Percentiles rank a stretch among this genome's conserved stretches.
phyloP scores from a whole-genome alignment of 2,888 invertebrate genomes.

The Heliconius cydno region DNA sequence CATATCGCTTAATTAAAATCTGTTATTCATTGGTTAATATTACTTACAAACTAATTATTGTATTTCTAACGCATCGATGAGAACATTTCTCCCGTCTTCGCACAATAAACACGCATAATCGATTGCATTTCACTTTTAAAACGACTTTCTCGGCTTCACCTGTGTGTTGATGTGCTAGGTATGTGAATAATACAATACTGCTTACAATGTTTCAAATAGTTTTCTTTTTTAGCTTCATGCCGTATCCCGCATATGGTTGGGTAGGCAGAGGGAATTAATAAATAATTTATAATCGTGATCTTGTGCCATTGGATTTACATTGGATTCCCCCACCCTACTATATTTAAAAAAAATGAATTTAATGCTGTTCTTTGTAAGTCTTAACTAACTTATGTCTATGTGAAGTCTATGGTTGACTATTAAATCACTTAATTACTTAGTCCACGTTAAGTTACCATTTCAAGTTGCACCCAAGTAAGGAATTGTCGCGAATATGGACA shows the following conservation, averaged over 20 bases:
- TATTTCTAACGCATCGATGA: constrained; percentile 10
- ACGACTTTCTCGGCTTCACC: constrained; percentile 28
- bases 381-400: background rate
- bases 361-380: background rate
- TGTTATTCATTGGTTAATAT: too few species aligned
- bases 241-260: background rate
- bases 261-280: background rate
- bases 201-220: too few species aligned
- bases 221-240: background rate
- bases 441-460: constrained; percentile 20
- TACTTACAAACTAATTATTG: constrained; percentile 1
- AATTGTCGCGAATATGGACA: constrained; percentile 11
- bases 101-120: constrained; percentile 27
- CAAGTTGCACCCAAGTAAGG: constrained; percentile 3
- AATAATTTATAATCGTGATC: too few species aligned
- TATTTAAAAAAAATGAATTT: background rate
- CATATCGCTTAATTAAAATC: too few species aligned
- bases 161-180: background rate
- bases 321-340: too few species aligned
- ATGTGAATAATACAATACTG: background rate
- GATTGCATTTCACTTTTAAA: constrained; percentile 32
- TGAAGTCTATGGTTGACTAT: background rate
- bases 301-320: too few species aligned
- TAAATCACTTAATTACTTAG: constrained; percentile 19
- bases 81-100: constrained; percentile 17